Conservation (phyloP, 2,888 invertebrate species). For the Trissolcus brochymenae region DNA sequence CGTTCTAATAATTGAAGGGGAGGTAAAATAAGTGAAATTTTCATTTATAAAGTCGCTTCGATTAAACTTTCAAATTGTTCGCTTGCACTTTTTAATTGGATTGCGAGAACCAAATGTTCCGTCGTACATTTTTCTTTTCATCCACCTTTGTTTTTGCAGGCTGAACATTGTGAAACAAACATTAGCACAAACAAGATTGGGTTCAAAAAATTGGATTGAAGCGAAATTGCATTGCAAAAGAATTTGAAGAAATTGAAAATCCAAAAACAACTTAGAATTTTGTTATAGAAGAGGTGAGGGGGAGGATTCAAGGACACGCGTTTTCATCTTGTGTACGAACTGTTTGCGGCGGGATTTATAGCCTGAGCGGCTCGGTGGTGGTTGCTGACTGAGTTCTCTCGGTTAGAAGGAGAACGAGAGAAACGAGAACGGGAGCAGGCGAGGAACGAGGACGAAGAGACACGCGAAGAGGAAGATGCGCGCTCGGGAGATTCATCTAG, state of each 20-base stretch:
- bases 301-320: slow-evolving; percentile 57
- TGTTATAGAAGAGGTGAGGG: no score
- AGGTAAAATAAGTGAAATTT: slow-evolving; percentile 47
- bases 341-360: slow-evolving; percentile 57
- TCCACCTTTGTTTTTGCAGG: background rate
- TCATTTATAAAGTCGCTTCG: slow-evolving; percentile 38
- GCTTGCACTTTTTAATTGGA: slow-evolving; percentile 50
- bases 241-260: no score
- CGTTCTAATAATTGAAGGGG: slow-evolving; percentile 44
- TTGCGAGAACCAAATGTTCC: no score
- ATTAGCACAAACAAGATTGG: no score
- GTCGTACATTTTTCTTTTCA: no score
- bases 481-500: slow-evolving; percentile 51
- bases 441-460: slow-evolving; percentile 8
- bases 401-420: slow-evolving; percentile 29
- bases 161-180: no score
- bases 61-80: slow-evolving; percentile 48
- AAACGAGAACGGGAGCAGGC: slow-evolving; percentile 1
- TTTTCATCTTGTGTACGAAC: slow-evolving; percentile 50
- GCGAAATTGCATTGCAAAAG: no score
- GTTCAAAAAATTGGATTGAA: no score
- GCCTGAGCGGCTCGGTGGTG: slow-evolving; percentile 49
- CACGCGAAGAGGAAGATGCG: slow-evolving; percentile 1
- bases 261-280: no score
- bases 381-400: slow-evolving; percentile 45